Evolutionary conservation across 1,140 invertebrate genomes (phyloP).

Genomic region (Whitmania pigra): DNA sequence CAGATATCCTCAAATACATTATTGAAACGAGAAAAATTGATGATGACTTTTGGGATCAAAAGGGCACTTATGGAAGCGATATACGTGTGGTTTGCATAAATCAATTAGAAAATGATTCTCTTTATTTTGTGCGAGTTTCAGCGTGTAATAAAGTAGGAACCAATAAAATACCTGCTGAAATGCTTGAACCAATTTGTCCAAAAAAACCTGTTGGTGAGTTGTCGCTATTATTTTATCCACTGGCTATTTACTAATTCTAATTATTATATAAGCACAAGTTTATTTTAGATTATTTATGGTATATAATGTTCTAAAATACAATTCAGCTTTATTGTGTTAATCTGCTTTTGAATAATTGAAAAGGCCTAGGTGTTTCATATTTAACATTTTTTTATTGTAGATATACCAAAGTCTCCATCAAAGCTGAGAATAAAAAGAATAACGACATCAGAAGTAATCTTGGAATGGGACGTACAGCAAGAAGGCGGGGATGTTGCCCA

Average conservation of each 20-base stretch:
- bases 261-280: neutral
- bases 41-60: neutral
- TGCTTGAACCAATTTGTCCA: conserved; percentile 10
- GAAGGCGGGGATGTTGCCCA: conserved; percentile 47
- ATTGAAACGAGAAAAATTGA: conserved; percentile 68
- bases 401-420: conserved; percentile 19
- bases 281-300: neutral
- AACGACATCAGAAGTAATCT: conserved; percentile 60
- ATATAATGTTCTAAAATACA: neutral
- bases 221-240: neutral
- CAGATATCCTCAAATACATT: conserved; percentile 34
- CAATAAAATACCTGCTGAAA: conserved; percentile 12
- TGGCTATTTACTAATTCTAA: neutral
- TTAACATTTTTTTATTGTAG: conserved; percentile 17
- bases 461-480: conserved; percentile 47
- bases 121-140: conserved; percentile 22
- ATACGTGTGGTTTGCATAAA: neutral
- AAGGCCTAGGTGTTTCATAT: neutral
- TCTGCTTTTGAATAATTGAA: neutral
- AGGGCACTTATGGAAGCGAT: neutral
- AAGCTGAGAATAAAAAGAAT: conserved; percentile 47
- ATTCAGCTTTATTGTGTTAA: neutral
- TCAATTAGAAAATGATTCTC: conserved; percentile 7
- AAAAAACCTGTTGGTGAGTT: conserved; percentile 13
- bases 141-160: conserved; percentile 15